Evolutionary conservation across 1,140 invertebrate species (phyloP).

Genomic region (Mylabris phalerata): DNA sequence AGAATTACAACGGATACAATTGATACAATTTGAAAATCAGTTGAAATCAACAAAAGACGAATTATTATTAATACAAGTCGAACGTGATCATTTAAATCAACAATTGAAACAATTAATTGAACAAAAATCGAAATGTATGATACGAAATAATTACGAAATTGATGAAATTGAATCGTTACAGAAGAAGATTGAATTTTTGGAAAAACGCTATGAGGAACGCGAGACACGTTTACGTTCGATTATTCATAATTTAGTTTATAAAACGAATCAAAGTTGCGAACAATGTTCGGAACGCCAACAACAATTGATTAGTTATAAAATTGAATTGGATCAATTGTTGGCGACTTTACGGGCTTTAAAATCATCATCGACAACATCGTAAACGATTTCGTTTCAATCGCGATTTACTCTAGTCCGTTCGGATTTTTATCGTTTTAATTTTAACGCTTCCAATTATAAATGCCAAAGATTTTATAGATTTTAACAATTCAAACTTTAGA

Average conservation of each 20-base stretch:
- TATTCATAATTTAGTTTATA: slow-evolving; percentile 38
- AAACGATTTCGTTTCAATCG: no score
- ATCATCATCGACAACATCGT: slow-evolving; percentile 4
- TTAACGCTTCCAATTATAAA: no score
- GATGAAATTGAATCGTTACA: slow-evolving; percentile 18
- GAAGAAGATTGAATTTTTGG: slow-evolving; percentile 38
- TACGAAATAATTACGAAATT: not conserved
- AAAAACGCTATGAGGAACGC: slow-evolving; percentile 41
- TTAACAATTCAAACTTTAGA: no score
- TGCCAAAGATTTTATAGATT: no score
- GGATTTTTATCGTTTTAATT: no score
- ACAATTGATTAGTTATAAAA: slow-evolving; percentile 40
- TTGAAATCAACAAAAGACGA: slow-evolving; percentile 50
- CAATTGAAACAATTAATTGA: slow-evolving; percentile 24
- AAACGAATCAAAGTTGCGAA: slow-evolving; percentile 37
- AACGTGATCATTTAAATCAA: slow-evolving; percentile 52
- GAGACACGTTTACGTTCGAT: slow-evolving; percentile 41
- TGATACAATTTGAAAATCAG: slow-evolving; percentile 50
- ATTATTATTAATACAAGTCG: slow-evolving; percentile 47
- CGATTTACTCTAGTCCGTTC: no score
- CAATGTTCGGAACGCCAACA: slow-evolving; percentile 39
- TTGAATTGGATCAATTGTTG: slow-evolving; percentile 39
- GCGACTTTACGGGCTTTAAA: slow-evolving; percentile 36
- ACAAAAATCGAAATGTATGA: not conserved
- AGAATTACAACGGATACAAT: slow-evolving; percentile 47